Conservation (phyloP, 2,113 vertebrate species). For the Microcebus lehilahytsara region DNA sequence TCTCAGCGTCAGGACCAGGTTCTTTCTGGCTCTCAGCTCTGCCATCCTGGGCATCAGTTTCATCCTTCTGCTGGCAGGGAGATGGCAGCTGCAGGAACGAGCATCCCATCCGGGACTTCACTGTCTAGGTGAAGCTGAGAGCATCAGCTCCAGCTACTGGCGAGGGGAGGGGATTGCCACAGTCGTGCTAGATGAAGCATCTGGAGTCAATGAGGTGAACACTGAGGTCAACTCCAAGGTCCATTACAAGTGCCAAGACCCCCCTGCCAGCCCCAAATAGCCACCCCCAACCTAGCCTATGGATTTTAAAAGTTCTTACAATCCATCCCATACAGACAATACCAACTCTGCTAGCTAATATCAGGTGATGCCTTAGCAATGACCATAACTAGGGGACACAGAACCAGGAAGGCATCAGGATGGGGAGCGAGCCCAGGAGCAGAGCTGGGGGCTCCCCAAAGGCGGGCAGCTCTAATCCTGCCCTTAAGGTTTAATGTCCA, state of each 20-base stretch:
- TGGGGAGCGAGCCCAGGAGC: neutral
- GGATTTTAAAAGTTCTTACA: neutral
- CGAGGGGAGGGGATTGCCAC: neutral
- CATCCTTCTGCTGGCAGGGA: neutral
- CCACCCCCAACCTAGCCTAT: neutral
- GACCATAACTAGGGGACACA: neutral
- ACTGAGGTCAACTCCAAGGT: neutral
- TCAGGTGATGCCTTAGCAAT: neutral
- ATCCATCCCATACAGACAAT: neutral
- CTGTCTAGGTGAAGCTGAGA: neutral
- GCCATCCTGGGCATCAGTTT: neutral
- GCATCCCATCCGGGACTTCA: neutral
- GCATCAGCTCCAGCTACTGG: neutral
- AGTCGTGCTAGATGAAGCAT: neutral
- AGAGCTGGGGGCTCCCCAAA: neutral
- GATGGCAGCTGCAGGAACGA: neutral
- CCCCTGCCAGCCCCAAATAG: neutral
- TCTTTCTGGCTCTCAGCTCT: neutral
- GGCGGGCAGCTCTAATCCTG: neutral
- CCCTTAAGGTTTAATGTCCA: neutral
- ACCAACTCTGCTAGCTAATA: neutral
- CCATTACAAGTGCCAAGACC: rapidly evolving
- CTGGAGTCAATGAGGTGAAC: neutral
- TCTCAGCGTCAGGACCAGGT: neutral
- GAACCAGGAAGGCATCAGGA: neutral